Conservation (phyloP, 2,113 vertebrate species). For the Heterocephalus glaber region DNA sequence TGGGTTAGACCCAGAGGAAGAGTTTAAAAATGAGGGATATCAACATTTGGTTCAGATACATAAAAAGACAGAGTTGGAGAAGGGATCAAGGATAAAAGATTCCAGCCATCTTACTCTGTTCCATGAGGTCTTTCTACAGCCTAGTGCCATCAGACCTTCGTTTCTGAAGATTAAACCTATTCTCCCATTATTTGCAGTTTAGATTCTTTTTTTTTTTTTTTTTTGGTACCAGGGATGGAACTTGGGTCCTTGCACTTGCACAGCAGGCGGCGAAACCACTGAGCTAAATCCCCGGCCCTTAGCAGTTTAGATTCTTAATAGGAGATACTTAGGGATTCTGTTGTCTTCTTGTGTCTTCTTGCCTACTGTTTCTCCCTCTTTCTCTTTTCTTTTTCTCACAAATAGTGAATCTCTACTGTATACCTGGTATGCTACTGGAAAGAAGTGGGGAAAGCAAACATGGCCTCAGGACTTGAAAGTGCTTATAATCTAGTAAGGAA, state of each 20-base stretch:
- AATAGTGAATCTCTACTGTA: not conserved
- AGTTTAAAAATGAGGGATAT: not conserved
- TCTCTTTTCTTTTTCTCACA: not conserved
- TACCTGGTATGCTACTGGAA: not conserved
- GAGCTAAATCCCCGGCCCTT: too few species aligned
- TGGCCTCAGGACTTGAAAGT: not conserved
- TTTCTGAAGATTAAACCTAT: not conserved
- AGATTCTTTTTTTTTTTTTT: too few species aligned
- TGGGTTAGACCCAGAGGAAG: not conserved
- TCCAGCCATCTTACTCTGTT: not conserved
- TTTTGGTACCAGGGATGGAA: too few species aligned
- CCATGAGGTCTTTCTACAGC: not conserved
- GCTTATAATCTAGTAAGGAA: not conserved
- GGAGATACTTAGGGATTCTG: not conserved
- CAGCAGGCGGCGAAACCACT: too few species aligned
- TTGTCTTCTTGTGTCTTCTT: not conserved
- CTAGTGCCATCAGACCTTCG: not conserved
- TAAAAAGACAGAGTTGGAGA: not conserved
- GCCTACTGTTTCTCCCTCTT: not conserved
- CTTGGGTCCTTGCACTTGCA: too few species aligned
- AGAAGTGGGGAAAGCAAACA: not conserved
- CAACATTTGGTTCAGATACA: not conserved
- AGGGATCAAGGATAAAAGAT: not conserved
- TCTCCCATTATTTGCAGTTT: not conserved
- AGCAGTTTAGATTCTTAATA: not conserved